Base-by-base conservation (phyloP, 2,797 vertebrate species). In the Mus minutoides region DNA sequence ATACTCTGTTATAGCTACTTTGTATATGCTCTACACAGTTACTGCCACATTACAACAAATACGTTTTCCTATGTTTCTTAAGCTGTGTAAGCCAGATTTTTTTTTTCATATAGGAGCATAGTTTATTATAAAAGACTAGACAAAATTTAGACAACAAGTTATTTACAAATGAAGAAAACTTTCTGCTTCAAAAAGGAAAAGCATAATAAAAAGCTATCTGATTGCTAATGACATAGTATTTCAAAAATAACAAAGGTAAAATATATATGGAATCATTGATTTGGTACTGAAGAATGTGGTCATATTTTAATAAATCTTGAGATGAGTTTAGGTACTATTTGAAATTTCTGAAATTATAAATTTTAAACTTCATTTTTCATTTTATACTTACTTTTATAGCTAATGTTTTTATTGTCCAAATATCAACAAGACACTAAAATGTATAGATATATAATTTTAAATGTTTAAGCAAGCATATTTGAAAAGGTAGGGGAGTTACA, bases 71-170 rank as follows among this genome's bases (percentile, higher is more conserved):
- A 54, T 89, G 64, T 24, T 54, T 8, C 4, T 85, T 78, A 62
- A 90, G 29, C 73, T 84, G 7, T 79, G 1, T 49, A 64, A 60
- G 9, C 22, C 40, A 78, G 11, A 71, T 60, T 92, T 10, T 24
- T 84, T 24, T 64, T 85, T n/a, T n/a, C n/a, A n/a, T 98, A 97
- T 98, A 98, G 90, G 96, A 98, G 98, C 99, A 99, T 97, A 96
- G 98, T 99, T 99, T 99, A 99, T 99, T 99, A 99, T 99, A 99
- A 99, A 99, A 99, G 99, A 98, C 98, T 99, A 99, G 99, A 98
- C 98, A 98, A 98, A 98, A 98, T 98, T 99, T 98, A 98, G 98
- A 99, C 98, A 99, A 98, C 97, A 99, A 98, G 97, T 98, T 98
- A 98, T 99, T 98, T 98, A 99, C 98, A 99, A 98, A 95, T 98